phyloP scores from a whole-genome alignment of 2,113 vertebrate genomes.

The Apaloderma vittatum region DNA sequence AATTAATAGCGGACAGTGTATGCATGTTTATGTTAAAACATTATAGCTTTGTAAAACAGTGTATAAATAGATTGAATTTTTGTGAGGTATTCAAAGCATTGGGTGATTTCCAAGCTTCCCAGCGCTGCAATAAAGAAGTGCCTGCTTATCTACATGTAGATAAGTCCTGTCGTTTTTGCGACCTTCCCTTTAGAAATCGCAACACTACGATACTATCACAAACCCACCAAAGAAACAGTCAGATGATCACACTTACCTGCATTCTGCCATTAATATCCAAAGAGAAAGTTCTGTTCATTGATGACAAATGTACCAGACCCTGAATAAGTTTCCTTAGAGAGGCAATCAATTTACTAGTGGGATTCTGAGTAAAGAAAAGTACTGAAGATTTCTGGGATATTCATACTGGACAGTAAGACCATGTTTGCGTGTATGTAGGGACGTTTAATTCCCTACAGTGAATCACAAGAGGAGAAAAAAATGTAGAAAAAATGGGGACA shows the following conservation, averaged over 20 bases:
- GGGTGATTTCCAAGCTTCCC: too few relatives aligned
- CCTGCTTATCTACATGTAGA: too few relatives aligned
- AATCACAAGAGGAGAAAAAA: background rate
- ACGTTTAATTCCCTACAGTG: background rate
- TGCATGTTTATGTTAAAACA: too few relatives aligned
- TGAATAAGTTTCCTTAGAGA: background rate
- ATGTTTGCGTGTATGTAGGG: rapidly evolving
- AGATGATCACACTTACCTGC: background rate
- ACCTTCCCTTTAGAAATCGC: too few relatives aligned
- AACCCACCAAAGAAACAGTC: background rate
- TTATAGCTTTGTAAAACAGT: too few relatives aligned
- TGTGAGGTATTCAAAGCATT: too few relatives aligned
- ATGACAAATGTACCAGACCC: background rate
- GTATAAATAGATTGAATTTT: too few relatives aligned
- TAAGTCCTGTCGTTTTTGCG: too few relatives aligned
- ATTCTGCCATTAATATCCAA: background rate
- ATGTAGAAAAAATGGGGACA: background rate
- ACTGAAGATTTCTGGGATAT: background rate
- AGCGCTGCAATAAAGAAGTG: too few relatives aligned
- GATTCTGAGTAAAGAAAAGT: background rate
- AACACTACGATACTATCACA: background rate
- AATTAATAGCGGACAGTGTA: too few relatives aligned
- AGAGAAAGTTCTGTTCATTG: background rate
- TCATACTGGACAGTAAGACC: background rate
- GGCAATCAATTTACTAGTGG: rapidly evolving